Base-by-base conservation (phyloP, 1,140 invertebrate species). In the Trachymyrmex cornetzi region DNA sequence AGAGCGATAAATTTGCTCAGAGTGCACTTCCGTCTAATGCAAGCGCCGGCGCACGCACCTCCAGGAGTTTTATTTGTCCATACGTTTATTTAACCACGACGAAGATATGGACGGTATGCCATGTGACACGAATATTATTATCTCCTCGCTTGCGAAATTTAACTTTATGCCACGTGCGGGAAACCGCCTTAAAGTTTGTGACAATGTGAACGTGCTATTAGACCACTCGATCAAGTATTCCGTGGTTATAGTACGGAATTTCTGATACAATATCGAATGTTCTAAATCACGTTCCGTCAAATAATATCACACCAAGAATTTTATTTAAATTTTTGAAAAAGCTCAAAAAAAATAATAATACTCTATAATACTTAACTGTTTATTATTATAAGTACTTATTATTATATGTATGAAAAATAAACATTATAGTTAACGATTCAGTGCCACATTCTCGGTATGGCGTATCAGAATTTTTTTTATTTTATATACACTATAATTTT, bases 1-100 rank as follows among this genome's bases (percentile, higher is more conserved):
- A 55, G 59, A 24, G 48, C 74, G 74, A 85, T 85, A 85, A 85
- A 85, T 85, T 61, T 4, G 2, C 24, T 44, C 38, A 19, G 24
- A 77, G 82, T 79, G 82, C 63, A 77, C 82, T 79, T 66, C 71
- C 74, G 74, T 85, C 82, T 55, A 85, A 55, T 79, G 82, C 82
- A 85, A 79, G 38, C 67, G 38, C n/a, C 80, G 55, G 14, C 22
- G 55, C 55, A 72, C 67, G 55, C 80, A 82, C 19, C 24, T n/a
- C 30, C 16, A 44, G 24, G 2, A 48, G 44, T 22, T 50, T 67
- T 81, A 86, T 86, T 86, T 86, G 38, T 50, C 19, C 67, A 34
- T 67, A 67, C 12, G 64, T 81, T 69, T 38, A 19, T 81, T 69
- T 38, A 19, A 50, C 12, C 24, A n/a, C n/a, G 38, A 86, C 24